phyloP scores from a whole-genome alignment of 2,113 vertebrate genomes.

The Cinclus cinclus region DNA sequence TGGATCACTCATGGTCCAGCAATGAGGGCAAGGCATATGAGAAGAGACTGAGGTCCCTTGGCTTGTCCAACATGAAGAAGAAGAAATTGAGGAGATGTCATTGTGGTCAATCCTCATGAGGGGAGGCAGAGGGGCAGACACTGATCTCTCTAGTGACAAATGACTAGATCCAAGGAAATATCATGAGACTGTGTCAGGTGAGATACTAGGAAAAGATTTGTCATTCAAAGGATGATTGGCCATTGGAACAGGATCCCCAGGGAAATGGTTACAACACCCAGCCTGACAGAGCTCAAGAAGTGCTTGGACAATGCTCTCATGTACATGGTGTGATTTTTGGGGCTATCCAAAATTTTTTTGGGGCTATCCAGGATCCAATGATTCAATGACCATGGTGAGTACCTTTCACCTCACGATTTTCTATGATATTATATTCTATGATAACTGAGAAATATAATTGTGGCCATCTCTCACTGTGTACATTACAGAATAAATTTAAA shows the following conservation, averaged over 20 bases:
- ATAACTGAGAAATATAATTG: background rate
- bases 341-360: background rate
- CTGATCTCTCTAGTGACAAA: background rate
- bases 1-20: background rate
- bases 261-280: background rate
- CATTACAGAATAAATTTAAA: background rate
- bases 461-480: background rate
- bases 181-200: background rate
- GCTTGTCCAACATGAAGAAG: background rate
- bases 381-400: background rate
- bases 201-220: background rate
- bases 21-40: background rate
- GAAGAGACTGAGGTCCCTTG: background rate
- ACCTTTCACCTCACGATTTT: background rate
- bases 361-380: background rate
- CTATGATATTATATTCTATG: background rate
- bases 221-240: background rate
- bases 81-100: background rate
- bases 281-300: background rate
- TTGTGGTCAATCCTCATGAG: background rate
- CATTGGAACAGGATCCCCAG: background rate
- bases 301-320: background rate
- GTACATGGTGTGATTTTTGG: background rate
- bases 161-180: background rate
- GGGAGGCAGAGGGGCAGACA: background rate